Evolutionary conservation across 2,888 invertebrate species (phyloP), one percentile per base, ranked within the genome.

Genomic region (Mechanitis messenoides): DNA sequence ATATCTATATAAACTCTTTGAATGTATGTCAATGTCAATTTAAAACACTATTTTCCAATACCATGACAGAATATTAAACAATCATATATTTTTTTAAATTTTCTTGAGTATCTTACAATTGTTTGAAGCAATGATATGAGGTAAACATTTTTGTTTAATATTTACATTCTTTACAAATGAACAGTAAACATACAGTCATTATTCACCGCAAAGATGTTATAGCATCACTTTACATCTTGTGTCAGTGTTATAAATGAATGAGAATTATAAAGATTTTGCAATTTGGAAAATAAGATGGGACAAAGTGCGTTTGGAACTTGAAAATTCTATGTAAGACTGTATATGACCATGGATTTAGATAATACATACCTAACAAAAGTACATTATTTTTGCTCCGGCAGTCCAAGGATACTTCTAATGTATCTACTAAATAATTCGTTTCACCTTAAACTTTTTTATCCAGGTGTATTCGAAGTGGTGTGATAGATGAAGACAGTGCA

Each of bases 401-500:
- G 35, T 5, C 11, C 42, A 42, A 42, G 11, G 7, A 9, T 42
- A 5, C 42, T 35, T 5, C 35, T 42, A 42, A 42, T 42, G 42
- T 42, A 20, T 20, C 20, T 20, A 20, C 20, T 20, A 35, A 35
- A 3, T 35, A 6, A 42, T 9, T 42, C 1, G 42, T 42, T 42
- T 4, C 1, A 9, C 42, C 28, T 28, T 12, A 1, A 33, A 47
- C 3, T 38, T 62, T 57, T 58, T n/a, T 68, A 70, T 77, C 68
- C 70, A 93, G 94, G 82, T 95, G 95, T 74, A 91, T 96, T 11
- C 90, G 93, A 47, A 93, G 92, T 45, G 94, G 94, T 9, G 87
- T 91, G 50, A 81, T 91, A 56, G 85, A 87, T 62, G 84, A 87
- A 62, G 87, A 90, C 71, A 90, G 89, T 62, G 85, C 90, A n/a